Conservation (phyloP, 2,797 vertebrate genomes). For the Myoxocephalus aenaeus region DNA sequence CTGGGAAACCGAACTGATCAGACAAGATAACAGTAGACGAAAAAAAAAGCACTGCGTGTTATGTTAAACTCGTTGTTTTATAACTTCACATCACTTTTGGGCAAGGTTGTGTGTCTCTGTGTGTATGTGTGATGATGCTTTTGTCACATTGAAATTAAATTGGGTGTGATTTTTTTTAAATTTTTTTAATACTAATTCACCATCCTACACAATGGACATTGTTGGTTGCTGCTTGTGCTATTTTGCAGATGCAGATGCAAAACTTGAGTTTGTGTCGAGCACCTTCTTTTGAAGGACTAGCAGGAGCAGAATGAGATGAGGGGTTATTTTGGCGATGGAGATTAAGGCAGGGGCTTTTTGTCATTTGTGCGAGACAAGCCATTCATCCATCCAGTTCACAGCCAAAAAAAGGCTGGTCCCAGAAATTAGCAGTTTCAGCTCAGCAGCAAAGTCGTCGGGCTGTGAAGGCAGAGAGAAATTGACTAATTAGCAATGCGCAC, state of each 20-base stretch:
- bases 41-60: slow-evolving; percentile 11
- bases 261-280: slow-evolving; percentile 89
- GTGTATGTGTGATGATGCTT: slow-evolving; percentile 22
- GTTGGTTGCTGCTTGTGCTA: slow-evolving; percentile 24
- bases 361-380: slow-evolving; percentile 99
- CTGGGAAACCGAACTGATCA: slow-evolving; percentile 47
- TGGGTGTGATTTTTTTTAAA: too few relatives aligned
- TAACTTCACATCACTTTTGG: slow-evolving; percentile 60
- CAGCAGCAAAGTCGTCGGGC: slow-evolving; percentile 99
- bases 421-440: slow-evolving; percentile 99
- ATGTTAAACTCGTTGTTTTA: slow-evolving; percentile 20
- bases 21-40: slow-evolving; percentile 26
- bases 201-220: slow-evolving; percentile 38
- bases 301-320: slow-evolving; percentile 95
- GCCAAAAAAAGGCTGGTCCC: slow-evolving; percentile 99
- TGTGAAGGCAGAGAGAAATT: slow-evolving; percentile 99
- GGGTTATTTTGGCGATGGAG: slow-evolving; percentile 97
- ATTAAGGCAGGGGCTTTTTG: slow-evolving; percentile 99
- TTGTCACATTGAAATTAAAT: slow-evolving; percentile 20
- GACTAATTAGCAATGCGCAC: slow-evolving; percentile 99
- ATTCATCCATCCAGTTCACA: slow-evolving; percentile 99
- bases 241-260: slow-evolving; percentile 71
- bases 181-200: slow-evolving; percentile 13
- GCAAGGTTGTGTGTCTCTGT: slow-evolving; percentile 1
- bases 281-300: slow-evolving; percentile 91